Base-by-base conservation (phyloP, 2,888 invertebrate species). In the Dynastes grantii region DNA sequence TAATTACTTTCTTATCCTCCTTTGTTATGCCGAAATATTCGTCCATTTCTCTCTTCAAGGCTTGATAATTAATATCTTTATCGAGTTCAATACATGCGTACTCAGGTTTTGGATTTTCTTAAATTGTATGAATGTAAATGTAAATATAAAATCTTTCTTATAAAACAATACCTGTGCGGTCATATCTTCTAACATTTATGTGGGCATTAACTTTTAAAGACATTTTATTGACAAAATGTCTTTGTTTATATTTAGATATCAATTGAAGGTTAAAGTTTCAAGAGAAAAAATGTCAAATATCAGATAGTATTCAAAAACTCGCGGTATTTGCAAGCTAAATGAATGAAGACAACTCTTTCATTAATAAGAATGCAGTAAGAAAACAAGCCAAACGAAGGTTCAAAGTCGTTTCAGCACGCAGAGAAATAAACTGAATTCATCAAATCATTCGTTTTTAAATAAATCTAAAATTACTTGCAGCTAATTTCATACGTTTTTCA, bases 1-100 rank as follows among this genome's bases (percentile, higher is more conserved):
- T 90, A 53, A 90, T 85, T 49, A 90, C 89, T 85, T 88, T 88
- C 71, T 87, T 87, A 6, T 86, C 86, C 76, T 89, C 87, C 51
- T 88, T 87, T 40, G 82, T 80, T 45, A 88, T 82, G 55, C 85
- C 83, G 79, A 88, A 88, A 64, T 86, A 83, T 78, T 82, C 83
- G 73, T 86, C 83, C 4, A 89, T 81, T 83, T 87, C 85, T 16
- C 81, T 80, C 77, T 87, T 88, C 58, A 88, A 83, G 13, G 81
- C 79, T 55, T 83, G 83, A 77, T 86, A 87, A 78, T 85, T 86
- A 55, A 85, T 82, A 76, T 85, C 82, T 5, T 85, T 81, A 77
- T 86, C 82, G 13, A 88, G 80, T 81, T 85, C 84, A 29, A 88
- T 82, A 45, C 83, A 83, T 80, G 84, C 84, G 76, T 84, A 83